Percentiles rank a stretch among this genome's conserved stretches.
phyloP scores from a whole-genome alignment of 2,888 invertebrate genomes.

The Reticulitermes lucifugus region DNA sequence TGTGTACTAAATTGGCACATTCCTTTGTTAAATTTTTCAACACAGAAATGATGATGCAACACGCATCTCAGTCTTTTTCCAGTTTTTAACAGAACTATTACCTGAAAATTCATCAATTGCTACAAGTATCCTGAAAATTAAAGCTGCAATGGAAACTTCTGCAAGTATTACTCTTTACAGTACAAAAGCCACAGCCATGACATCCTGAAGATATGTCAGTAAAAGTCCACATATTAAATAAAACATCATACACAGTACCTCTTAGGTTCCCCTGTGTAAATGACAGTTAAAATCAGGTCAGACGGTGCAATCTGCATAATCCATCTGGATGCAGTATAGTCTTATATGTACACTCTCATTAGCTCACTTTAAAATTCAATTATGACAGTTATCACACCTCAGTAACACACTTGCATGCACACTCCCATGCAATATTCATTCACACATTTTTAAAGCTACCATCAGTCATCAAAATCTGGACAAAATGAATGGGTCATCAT shows the following conservation, averaged over 20 bases:
- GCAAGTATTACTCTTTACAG: neutral
- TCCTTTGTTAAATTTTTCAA: neutral
- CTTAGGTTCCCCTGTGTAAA: constrained; percentile 20
- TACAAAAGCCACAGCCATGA: neutral
- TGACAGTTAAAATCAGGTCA: constrained; percentile 28
- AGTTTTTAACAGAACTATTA: neutral
- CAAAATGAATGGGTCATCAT: neutral
- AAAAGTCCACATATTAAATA: neutral
- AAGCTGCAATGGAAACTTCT: neutral
- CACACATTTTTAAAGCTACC: constrained; percentile 23
- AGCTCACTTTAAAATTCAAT: neutral
- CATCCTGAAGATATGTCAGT: neutral
- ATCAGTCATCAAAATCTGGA: neutral
- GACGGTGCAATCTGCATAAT: constrained; percentile 5
- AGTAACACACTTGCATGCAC: constrained; percentile 13
- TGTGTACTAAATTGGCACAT: constrained; percentile 9
- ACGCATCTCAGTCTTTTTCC: neutral
- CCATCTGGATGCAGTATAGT: neutral
- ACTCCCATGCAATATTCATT: neutral
- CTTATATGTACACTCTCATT: neutral
- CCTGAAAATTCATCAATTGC: neutral
- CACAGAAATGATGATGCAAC: neutral
- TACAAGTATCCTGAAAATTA: neutral
- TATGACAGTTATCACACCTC: neutral
- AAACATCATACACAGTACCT: constrained; percentile 7